These are phyloP conservation scores for Oasisia sp. DNA, from an alignment of 2,888 invertebrate species.

Conservation along the genomic window DNA sequence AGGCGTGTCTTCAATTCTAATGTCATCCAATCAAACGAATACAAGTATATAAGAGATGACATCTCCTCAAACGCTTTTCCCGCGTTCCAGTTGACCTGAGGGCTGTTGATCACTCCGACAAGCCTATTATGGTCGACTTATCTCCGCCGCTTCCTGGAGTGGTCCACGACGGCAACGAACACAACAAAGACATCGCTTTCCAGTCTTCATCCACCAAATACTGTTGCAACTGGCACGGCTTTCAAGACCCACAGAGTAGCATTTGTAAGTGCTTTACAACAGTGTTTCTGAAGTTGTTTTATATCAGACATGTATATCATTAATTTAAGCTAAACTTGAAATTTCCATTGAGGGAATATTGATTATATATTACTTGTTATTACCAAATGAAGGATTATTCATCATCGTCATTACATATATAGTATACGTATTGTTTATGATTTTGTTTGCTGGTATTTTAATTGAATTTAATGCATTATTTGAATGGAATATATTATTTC, in stretches of 20 bases:
- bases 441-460: no score
- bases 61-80: neutral
- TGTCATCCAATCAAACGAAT: no score
- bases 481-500: no score
- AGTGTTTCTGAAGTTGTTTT: neutral
- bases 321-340: neutral
- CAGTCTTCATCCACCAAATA: constrained; percentile 20
- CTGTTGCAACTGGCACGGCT: constrained; percentile 33
- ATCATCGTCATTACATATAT: no score
- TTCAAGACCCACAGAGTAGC: constrained; percentile 34
- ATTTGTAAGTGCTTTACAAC: constrained; percentile 23
- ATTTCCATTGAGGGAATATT: neutral
- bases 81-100: neutral
- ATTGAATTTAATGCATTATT: no score
- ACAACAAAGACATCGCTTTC: neutral
- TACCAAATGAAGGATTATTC: no score
- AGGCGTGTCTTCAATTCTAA: no score
- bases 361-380: no score
- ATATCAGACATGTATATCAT: neutral
- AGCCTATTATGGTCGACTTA: neutral
- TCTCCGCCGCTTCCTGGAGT: neutral
- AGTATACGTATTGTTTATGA: no score
- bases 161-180: neutral
- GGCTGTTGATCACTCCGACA: neutral
- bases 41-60: neutral